Conservation (phyloP, 2,113 vertebrate genomes). For the Phodopus roborovskii region DNA sequence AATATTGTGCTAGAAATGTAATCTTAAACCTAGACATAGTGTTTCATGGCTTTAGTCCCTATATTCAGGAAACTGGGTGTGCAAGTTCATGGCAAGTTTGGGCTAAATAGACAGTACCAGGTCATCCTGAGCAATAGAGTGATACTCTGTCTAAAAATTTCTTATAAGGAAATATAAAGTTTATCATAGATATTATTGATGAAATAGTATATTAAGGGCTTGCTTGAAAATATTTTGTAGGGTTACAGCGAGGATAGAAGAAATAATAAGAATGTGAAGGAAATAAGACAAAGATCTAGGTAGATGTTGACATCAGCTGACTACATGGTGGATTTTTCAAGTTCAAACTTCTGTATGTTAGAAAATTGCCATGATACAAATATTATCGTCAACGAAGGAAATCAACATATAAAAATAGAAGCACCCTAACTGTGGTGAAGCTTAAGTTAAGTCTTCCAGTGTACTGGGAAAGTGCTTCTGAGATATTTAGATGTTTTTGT, state of each 20-base stretch:
- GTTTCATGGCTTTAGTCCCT: background rate
- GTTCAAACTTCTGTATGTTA: slow-evolving; percentile 27
- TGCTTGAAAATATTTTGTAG: background rate
- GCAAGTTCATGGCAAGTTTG: background rate
- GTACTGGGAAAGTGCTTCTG: background rate
- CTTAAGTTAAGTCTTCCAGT: background rate
- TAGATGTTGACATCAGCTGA: background rate
- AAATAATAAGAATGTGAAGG: background rate
- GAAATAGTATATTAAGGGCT: background rate
- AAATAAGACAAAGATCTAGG: background rate
- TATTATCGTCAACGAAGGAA: background rate
- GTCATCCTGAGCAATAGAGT: background rate
- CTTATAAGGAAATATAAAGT: background rate
- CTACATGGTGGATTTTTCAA: background rate
- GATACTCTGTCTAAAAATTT: background rate
- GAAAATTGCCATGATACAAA: background rate
- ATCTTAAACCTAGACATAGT: background rate
- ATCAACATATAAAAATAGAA: background rate
- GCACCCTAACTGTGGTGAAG: background rate
- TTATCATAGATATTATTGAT: background rate
- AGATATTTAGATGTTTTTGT: background rate
- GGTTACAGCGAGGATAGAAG: background rate
- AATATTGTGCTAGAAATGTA: slow-evolving; percentile 28
- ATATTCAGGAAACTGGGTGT: background rate
- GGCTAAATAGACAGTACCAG: background rate